Conservation (phyloP, 2,113 vertebrate species). For the Tetrao urogallus region DNA sequence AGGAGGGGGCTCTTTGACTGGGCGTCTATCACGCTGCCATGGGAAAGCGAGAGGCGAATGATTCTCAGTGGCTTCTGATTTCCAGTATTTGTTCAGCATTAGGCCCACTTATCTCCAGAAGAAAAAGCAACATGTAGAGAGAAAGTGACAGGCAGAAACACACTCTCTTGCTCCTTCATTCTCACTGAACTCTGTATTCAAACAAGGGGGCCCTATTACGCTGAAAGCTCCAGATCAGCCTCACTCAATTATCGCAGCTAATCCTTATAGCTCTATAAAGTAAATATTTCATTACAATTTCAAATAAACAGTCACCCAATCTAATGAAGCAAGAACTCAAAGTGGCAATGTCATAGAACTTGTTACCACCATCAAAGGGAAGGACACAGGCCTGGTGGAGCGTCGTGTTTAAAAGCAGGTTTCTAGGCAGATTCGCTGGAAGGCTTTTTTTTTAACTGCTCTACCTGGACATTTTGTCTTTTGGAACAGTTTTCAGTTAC, state of each 20-base stretch:
- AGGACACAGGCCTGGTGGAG: slow-evolving; percentile 78
- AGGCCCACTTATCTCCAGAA: slow-evolving; percentile 99
- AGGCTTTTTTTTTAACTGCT: not conserved
- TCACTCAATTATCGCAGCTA: slow-evolving; percentile 99
- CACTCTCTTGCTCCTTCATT: slow-evolving; percentile 90
- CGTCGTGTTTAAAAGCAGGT: slow-evolving; percentile 66
- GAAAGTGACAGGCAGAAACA: slow-evolving; percentile 97
- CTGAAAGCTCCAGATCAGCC: slow-evolving; percentile 87
- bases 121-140: slow-evolving; percentile 98
- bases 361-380: slow-evolving; percentile 82
- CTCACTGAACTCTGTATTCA: slow-evolving; percentile 94
- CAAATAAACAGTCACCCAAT: slow-evolving; percentile 99
- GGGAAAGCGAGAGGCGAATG: slow-evolving; percentile 98
- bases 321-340: slow-evolving; percentile 93
- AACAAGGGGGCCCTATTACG: slow-evolving; percentile 91
- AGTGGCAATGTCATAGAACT: slow-evolving; percentile 86
- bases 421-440: slow-evolving; percentile 54
- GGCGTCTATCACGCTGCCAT: slow-evolving; percentile 96
- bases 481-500: slow-evolving; percentile 39
- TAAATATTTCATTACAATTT: slow-evolving; percentile 99
- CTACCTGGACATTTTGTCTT: slow-evolving; percentile 54
- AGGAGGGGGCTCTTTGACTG: slow-evolving; percentile 83
- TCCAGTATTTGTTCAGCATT: slow-evolving; percentile 99
- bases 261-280: slow-evolving; percentile 98
- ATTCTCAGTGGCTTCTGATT: slow-evolving; percentile 99